These are phyloP conservation scores for Propithecus coquereli DNA, from an alignment of 2,113 vertebrate species.

Conservation along the genomic window DNA sequence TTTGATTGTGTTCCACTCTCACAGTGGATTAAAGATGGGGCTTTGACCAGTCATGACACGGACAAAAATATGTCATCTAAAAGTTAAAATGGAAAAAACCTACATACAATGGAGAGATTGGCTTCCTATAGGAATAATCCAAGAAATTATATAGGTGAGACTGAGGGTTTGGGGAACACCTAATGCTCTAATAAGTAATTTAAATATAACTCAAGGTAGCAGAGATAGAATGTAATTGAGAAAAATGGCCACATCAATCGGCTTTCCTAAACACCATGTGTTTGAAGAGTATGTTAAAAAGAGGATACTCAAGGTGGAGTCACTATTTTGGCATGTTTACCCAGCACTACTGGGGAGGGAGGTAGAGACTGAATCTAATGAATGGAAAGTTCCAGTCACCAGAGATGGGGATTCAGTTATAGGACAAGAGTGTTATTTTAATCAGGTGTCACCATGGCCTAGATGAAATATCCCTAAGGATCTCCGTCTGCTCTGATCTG, in stretches of 20 bases:
- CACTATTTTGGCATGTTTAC: neutral
- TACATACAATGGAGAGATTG: neutral
- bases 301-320: neutral
- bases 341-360: neutral
- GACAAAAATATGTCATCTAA: neutral
- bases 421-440: neutral
- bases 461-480: neutral
- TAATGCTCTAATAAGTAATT: neutral
- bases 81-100: neutral
- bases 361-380: neutral
- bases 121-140: neutral
- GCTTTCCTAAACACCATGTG: neutral
- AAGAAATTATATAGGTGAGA: neutral
- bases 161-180: neutral
- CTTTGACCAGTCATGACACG: neutral
- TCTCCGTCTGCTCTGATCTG: neutral
- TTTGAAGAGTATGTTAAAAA: slow-evolving; percentile 10
- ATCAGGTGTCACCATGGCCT: neutral
- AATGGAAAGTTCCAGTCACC: neutral
- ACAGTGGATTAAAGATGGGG: neutral
- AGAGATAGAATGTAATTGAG: neutral
- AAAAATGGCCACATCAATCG: neutral
- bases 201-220: neutral
- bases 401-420: neutral
- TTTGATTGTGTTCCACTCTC: neutral